Conservation (phyloP, 2,888 invertebrate genomes). For the Caenorhabditis sp. region DNA sequence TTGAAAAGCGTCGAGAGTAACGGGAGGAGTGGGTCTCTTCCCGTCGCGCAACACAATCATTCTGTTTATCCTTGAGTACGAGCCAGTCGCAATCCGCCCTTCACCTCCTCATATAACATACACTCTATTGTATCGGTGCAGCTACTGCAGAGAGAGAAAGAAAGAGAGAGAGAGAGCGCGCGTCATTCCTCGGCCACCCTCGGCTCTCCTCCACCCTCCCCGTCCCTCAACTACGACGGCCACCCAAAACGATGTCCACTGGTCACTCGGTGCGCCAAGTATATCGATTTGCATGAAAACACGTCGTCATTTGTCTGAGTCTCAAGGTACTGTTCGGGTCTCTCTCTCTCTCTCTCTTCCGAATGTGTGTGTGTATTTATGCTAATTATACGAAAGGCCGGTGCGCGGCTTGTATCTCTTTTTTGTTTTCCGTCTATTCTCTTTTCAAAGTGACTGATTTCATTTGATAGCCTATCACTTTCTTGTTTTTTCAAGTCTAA, state of each 20-base stretch:
- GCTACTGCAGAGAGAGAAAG: constrained; percentile 32
- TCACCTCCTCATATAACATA: constrained; percentile 49
- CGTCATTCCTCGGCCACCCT: constrained; percentile 25
- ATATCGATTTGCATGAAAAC: constrained; percentile 51
- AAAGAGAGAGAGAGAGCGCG: constrained; percentile 30
- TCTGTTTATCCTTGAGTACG: constrained; percentile 55
- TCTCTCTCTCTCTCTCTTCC: neutral
- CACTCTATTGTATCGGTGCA: constrained; percentile 54
- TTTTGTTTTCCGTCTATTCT: constrained; percentile 26
- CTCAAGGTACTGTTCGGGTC: constrained; percentile 12
- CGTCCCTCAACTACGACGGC: constrained; percentile 52
- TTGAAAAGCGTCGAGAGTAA: constrained; percentile 12
- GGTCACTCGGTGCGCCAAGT: constrained; percentile 49
- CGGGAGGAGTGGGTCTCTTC: constrained; percentile 22
- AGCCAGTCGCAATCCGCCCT: constrained; percentile 50
- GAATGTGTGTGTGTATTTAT: constrained; percentile 50
- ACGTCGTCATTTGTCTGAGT: constrained; percentile 32
- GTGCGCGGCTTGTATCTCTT: constrained; percentile 49
- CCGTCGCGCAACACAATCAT: constrained; percentile 42
- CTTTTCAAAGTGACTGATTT: constrained; percentile 45
- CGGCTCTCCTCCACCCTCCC: constrained; percentile 3
- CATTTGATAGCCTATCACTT: constrained; percentile 43
- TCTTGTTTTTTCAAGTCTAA: constrained; percentile 30
- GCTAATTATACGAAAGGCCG: constrained; percentile 24
- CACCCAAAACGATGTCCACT: constrained; percentile 57